Percentiles rank a stretch among this genome's conserved stretches.
Conservation (phyloP, 2,113 vertebrate genomes). For the Puntigrus tetrazona region DNA sequence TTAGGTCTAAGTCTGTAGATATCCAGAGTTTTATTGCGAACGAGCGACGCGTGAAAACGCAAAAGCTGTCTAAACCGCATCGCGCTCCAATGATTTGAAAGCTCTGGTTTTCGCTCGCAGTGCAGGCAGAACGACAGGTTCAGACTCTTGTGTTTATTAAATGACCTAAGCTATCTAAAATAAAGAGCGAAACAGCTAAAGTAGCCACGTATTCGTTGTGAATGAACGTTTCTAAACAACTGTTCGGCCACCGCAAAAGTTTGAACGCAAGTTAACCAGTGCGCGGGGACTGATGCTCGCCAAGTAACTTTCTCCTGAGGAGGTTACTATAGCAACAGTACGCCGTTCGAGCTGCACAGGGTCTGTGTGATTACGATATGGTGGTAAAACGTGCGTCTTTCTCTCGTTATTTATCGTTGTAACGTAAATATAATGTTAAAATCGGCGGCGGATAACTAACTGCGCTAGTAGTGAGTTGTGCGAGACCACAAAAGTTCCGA, state of each 20-base stretch:
- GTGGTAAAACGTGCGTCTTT: neutral
- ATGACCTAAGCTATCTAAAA: neutral
- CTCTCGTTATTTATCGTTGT: neutral
- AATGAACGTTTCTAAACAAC: neutral
- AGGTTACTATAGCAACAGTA: constrained; percentile 13
- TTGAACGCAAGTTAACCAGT: neutral
- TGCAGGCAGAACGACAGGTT: neutral
- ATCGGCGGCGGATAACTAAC: too few relatives aligned
- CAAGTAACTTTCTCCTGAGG: neutral
- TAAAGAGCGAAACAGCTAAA: neutral
- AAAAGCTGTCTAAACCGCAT: neutral
- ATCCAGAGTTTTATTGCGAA: neutral
- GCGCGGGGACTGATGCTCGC: neutral
- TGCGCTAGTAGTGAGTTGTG: neutral
- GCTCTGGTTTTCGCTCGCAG: neutral
- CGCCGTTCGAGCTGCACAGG: neutral
- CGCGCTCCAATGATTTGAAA: neutral
- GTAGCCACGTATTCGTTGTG: neutral
- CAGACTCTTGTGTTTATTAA: neutral
- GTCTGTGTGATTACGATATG: neutral
- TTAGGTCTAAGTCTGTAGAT: neutral
- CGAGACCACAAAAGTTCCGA: neutral
- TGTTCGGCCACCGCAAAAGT: neutral
- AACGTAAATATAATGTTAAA: neutral
- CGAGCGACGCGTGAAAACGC: too few relatives aligned